Evolutionary conservation across 2,888 invertebrate species (phyloP), one percentile per base, ranked within the genome.

Genomic region (Pteria penguin): DNA sequence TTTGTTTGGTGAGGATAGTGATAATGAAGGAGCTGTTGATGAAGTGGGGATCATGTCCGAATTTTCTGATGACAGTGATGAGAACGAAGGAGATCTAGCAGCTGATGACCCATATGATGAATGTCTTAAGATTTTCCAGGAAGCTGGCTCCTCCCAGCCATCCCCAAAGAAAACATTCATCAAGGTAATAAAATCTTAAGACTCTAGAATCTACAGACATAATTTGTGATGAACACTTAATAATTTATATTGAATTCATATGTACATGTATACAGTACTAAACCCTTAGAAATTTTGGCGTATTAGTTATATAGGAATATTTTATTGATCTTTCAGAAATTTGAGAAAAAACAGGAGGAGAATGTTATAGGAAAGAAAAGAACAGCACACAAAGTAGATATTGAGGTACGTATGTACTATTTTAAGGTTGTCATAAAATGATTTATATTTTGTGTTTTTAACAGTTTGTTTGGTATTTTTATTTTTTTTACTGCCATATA

Each of bases 81-180:
- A 45, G 52, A 45, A 67, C 31, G 62, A 26, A 1, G 82, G 81
- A 62, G 84, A 86, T 55, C 80, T 84, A 67, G 81, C 81, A 52
- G 91, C 91, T 22, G 88, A 94, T 80, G 94, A 95, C 82, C 95
- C 96, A 76, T 95, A 95, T 87, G 94, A 95, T 85, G 96, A 97
- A 92, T 97, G 97, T 91, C 95, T 96, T 88, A 95, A 94, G 93
- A 97, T 97, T 86, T 97, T 96, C 92, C 96, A 96, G 92, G 96
- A 96, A 92, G 95, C 76, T 45, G 77, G 75, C 55, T 52, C 78
- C 33, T 57, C 66, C 4, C 52, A 54, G 77, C 62, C 83, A 69
- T 55, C 80, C 70, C 33, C 67, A 18, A 60, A 68, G 45, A 72
- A 79, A 5, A 31, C 36, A 27, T 74, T 71, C 55, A 81, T 78